Evolutionary conservation across 2,113 vertebrate genomes (phyloP).

Genomic region (Dipodomys ordii): DNA sequence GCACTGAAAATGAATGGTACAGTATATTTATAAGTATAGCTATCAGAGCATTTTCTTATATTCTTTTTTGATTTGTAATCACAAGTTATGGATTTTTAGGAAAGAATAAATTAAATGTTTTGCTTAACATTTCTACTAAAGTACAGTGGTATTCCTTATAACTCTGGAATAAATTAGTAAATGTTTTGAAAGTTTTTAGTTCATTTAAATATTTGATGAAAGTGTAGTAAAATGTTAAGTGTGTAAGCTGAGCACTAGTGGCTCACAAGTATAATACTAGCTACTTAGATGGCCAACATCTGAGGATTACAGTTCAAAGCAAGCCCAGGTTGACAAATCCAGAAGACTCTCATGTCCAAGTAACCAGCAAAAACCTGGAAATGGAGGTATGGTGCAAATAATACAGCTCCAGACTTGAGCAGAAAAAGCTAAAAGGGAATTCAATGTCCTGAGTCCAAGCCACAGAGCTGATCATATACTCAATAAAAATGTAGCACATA

Average conservation of each 20-base stretch:
- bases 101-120: neutral
- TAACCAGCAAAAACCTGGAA: no score
- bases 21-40: neutral
- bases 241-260: neutral
- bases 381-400: no score
- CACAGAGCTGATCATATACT: no score
- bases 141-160: neutral
- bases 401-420: no score
- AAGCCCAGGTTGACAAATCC: no score
- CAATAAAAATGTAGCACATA: no score
- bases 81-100: conserved; percentile 1
- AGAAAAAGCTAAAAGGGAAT: no score
- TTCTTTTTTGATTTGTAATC: neutral
- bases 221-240: neutral
- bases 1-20: conserved; percentile 9
- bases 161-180: conserved; percentile 7
- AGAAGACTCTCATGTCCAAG: no score
- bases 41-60: neutral
- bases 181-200: neutral
- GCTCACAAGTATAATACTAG: no score
- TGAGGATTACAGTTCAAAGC: no score
- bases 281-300: no score
- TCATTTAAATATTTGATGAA: neutral
- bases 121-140: conserved; percentile 4
- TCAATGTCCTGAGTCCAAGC: no score